A percentile compares a stretch with the other conserved stretches of the same genome.
These are phyloP conservation scores for Hemitrygon akajei DNA, from an alignment of 2,797 vertebrate species.

Conservation along the genomic window DNA sequence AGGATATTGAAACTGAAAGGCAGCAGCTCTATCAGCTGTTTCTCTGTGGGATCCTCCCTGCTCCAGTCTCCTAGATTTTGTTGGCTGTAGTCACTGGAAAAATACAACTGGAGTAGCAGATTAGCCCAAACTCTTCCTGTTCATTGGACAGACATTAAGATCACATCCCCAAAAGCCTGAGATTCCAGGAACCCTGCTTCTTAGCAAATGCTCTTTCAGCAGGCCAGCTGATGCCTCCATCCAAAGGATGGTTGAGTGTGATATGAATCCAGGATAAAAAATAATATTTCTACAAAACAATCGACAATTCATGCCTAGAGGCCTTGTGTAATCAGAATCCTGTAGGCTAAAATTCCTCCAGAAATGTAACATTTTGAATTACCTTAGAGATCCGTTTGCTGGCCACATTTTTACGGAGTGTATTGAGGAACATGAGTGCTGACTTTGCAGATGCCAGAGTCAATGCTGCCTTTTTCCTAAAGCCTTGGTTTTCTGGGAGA, in stretches of 20 bases:
- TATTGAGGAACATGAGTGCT: slow-evolving; percentile 80
- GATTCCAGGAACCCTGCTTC: neutral
- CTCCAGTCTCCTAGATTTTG: no score
- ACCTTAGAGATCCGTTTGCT: slow-evolving; percentile 54
- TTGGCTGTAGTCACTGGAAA: no score
- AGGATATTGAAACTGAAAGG: no score
- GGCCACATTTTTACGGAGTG: slow-evolving; percentile 66
- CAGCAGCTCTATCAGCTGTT: no score
- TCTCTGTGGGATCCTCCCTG: no score
- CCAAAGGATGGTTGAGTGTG: neutral
- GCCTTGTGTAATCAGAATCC: slow-evolving; percentile 39
- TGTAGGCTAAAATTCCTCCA: neutral
- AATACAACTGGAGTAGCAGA: neutral
- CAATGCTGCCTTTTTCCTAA: slow-evolving; percentile 47
- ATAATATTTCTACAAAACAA: neutral
- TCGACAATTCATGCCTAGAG: neutral
- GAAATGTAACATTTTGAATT: slow-evolving; percentile 41
- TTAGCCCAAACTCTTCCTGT: neutral
- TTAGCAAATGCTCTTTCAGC: neutral
- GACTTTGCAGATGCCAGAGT: slow-evolving; percentile 56
- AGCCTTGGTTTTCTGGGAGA: slow-evolving; percentile 51
- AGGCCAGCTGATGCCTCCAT: neutral
- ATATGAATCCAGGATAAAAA: neutral
- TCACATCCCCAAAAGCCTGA: neutral
- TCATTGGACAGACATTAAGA: neutral